Evolutionary conservation across 2,888 invertebrate species (phyloP).

Genomic region (Leptura quadrifasciata): DNA sequence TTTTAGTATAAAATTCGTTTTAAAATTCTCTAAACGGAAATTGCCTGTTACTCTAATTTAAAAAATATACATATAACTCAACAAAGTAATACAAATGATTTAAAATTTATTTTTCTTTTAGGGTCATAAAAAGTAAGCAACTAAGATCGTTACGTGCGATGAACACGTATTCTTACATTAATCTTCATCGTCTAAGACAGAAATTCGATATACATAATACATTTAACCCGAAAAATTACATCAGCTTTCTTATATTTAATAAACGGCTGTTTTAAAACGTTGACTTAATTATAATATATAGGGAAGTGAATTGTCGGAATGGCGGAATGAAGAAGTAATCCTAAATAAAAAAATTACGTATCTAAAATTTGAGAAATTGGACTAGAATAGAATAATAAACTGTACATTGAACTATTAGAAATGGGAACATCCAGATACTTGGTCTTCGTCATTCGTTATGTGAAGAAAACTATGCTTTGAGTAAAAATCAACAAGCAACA

Average conservation of each 20-base stretch:
- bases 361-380: too few relatives aligned
- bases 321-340: too few relatives aligned
- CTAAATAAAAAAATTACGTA: too few relatives aligned
- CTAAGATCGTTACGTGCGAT: constrained; percentile 27
- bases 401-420: too few relatives aligned
- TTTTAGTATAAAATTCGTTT: not conserved
- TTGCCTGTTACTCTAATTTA: not conserved
- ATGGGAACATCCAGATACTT: too few relatives aligned
- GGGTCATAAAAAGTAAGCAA: constrained; percentile 12
- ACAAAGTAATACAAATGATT: not conserved
- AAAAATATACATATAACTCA: not conserved
- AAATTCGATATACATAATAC: constrained; percentile 26
- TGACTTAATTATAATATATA: not conserved
- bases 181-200: constrained; percentile 25
- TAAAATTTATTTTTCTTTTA: constrained; percentile 29
- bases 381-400: too few relatives aligned
- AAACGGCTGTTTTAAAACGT: not conserved
- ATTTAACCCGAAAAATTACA: constrained; percentile 13
- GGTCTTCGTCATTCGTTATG: too few relatives aligned
- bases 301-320: too few relatives aligned
- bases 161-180: constrained; percentile 19
- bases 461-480: too few relatives aligned
- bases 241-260: not conserved
- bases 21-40: not conserved
- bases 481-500: too few relatives aligned